phyloP scores from a whole-genome alignment of 1,140 invertebrate genomes.

The Asobara japonica region DNA sequence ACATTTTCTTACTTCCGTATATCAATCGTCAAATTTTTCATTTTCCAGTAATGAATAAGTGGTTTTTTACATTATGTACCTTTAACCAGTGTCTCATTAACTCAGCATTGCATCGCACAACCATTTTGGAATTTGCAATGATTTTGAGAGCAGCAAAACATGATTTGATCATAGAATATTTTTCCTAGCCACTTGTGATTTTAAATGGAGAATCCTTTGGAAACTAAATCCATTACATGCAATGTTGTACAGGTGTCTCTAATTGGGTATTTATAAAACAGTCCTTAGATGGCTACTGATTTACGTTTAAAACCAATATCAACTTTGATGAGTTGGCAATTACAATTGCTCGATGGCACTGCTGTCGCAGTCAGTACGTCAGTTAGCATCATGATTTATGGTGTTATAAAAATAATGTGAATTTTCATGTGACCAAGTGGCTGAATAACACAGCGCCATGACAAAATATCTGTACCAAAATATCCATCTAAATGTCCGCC shows the following conservation, averaged over 20 bases:
- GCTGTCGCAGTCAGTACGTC: conserved; percentile 45
- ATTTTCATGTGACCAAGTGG: no score
- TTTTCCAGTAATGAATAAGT: not conserved
- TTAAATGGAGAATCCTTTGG: not conserved
- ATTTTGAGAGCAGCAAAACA: not conserved
- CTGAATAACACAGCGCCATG: no score
- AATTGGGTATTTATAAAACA: conserved; percentile 53
- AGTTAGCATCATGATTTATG: conserved; percentile 2
- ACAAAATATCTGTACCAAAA: no score
- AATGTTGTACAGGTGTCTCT: conserved; percentile 49
- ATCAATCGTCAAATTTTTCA: not conserved
- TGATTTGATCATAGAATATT: conserved; percentile 4
- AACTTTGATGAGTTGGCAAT: conserved; percentile 39
- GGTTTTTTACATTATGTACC: not conserved
- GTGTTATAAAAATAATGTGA: no score
- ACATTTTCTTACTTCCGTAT: conserved; percentile 9
- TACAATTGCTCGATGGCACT: conserved; percentile 44
- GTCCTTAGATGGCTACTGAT: conserved; percentile 35
- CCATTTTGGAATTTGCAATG: conserved; percentile 1
- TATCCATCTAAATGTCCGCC: no score
- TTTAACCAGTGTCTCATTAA: not conserved
- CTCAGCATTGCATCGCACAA: not conserved
- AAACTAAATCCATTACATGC: conserved; percentile 23
- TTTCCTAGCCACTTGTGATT: not conserved
- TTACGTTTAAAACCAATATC: conserved; percentile 29